Evolutionary conservation across 2,797 vertebrate genomes (phyloP), one percentile per base, ranked within the genome.

Genomic region (Australoheros facetus): DNA sequence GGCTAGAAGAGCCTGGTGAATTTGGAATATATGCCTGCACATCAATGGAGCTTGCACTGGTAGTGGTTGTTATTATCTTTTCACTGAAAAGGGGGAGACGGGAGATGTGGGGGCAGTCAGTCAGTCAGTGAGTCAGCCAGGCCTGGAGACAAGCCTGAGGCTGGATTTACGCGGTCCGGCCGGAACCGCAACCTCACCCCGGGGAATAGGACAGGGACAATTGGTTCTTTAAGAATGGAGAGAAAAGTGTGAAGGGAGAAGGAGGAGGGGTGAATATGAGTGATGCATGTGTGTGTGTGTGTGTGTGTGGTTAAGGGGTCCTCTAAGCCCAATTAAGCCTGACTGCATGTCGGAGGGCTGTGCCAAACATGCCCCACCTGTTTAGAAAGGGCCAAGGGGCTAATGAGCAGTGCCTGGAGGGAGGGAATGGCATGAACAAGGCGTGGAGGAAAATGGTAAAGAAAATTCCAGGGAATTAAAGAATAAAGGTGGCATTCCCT

Each of bases 281-380:
- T 80, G 78, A 76, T 77, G 84, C 56, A 17, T 86, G 71, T 60
- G 26, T 26, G 26, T 26, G 26, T 26, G 75, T 80, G 82, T 88
- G 73, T 71, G 64, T 75, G 71, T 75, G 76, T 48, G 62, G 3
- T 69, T 78, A 70, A 78, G 74, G 82, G 84, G 81, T 87, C 80
- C 92, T 94, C 87, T 88, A 95, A 94, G 94, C 91, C 93, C 94
- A 95, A 95, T 96, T 96, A 95, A 90, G 91, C 85, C 91, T 90
- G 89, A 92, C 94, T 95, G 88, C 86, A 88, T 93, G 92, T 94
- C 84, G 84, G 87, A 92, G 89, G 93, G 87, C 89, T 87, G 91
- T 89, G 94, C 93, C 95, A 95, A 95, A 94, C 94, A 95, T 93
- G 94, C 91, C 91, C 93, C 93, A 94, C 90, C 92, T 94, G 92